phyloP scores from a whole-genome alignment of 2,113 vertebrate species.

The Strix uralensis region DNA sequence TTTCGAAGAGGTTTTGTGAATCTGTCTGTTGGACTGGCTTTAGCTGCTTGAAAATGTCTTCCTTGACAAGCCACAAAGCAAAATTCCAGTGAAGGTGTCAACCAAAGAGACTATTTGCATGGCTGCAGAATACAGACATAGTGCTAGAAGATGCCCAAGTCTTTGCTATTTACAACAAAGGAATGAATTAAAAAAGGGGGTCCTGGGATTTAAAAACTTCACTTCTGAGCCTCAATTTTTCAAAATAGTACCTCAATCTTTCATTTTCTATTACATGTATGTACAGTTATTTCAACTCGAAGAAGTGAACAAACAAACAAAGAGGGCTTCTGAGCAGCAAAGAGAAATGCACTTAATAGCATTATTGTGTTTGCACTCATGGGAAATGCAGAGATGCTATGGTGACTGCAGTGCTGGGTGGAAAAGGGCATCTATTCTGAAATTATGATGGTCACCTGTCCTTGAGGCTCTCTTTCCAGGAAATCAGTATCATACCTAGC shows the following conservation, averaged over 20 bases:
- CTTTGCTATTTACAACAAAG: neutral
- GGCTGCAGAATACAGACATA: neutral
- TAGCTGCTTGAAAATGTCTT: neutral
- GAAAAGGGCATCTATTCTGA: neutral
- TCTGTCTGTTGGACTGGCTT: neutral
- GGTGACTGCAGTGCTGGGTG: neutral
- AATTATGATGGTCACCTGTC: neutral
- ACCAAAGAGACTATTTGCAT: neutral
- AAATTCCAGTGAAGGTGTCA: neutral
- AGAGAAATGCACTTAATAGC: neutral
- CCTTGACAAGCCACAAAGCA: neutral
- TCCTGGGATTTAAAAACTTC: neutral
- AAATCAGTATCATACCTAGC: neutral
- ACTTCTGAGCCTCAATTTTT: neutral
- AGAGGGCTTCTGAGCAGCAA: neutral
- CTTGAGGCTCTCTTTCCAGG: neutral
- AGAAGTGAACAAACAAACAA: neutral
- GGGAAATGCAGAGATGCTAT: neutral
- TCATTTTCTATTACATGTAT: neutral
- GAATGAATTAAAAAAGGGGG: neutral
- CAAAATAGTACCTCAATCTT: neutral
- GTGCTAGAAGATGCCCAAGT: neutral
- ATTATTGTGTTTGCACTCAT: neutral
- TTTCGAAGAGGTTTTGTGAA: neutral
- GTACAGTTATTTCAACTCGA: neutral